phyloP scores from a whole-genome alignment of 2,113 vertebrate species.

The Apeltes quadracus region DNA sequence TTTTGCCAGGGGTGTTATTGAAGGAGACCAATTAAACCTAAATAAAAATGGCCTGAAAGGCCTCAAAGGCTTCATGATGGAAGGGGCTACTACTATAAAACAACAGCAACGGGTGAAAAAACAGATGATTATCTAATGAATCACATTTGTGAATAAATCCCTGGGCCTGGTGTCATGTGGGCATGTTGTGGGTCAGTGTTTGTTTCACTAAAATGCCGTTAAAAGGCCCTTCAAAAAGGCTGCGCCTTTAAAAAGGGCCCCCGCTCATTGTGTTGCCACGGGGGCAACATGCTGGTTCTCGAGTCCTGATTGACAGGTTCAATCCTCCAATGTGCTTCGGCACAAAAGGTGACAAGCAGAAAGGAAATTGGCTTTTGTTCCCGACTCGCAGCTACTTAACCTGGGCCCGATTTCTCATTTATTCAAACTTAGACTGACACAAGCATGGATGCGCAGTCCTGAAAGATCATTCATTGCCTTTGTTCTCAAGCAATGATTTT shows the following conservation, averaged over 20 bases:
- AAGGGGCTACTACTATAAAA: neutral
- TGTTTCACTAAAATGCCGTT: slow-evolving; percentile 72
- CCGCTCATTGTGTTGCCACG: slow-evolving; percentile 85
- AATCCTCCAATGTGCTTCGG: slow-evolving; percentile 85
- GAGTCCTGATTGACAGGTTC: slow-evolving; percentile 90
- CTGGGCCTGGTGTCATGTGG: neutral
- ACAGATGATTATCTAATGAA: neutral
- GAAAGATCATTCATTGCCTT: neutral
- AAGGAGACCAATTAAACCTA: neutral
- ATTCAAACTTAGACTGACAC: slow-evolving; percentile 35
- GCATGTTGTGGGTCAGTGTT: slow-evolving; percentile 30
- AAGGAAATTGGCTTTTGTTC: slow-evolving; percentile 90
- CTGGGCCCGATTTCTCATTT: slow-evolving; percentile 81
- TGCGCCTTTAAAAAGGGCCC: slow-evolving; percentile 73
- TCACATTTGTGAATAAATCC: neutral
- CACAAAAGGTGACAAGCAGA: slow-evolving; percentile 91
- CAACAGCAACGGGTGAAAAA: neutral
- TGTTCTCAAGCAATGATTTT: neutral
- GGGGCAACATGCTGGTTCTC: slow-evolving; percentile 86
- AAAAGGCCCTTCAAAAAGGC: slow-evolving; percentile 82
- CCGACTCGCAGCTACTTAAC: slow-evolving; percentile 87
- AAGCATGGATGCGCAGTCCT: neutral
- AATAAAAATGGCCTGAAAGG: neutral
- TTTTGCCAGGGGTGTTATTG: neutral
- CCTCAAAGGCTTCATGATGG: neutral